Base-by-base conservation (phyloP, 2,797 vertebrate species). In the Sebastes hopkinsi region DNA sequence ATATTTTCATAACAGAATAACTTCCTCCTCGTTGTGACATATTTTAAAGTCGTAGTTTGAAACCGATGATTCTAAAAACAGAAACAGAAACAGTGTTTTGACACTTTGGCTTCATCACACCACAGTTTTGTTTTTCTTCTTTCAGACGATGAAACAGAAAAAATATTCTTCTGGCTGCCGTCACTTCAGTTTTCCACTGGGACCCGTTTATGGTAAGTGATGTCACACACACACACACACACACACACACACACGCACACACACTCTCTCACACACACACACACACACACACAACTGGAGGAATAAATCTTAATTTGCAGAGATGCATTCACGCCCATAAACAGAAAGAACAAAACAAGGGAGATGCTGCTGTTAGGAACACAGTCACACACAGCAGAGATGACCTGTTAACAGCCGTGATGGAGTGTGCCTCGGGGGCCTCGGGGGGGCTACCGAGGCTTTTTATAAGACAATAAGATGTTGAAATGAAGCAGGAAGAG, bases 321-420 rank as follows among this genome's bases (percentile, higher is more conserved):
- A 61, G 16, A 80, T 60, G 67, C 42, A 46, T 46, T 46, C 42
- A 54, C 36, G 34, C 29, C 12, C 59, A 25, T 55, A 56, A 54
- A 79, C 29, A 12, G 59, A 54, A 60, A 42, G 14, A 22, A 46
- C 4, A 56, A 23, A 67, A 77, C 14, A 30, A 61, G 20, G 18
- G 30, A 74, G 23, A 64, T n/a, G 25, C 27, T 27, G 60, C 58
- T 6, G 12, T 27, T 34, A 50, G 22, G 61, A 54, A 67, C 54
- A 22, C 56, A 76, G 2, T 3, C 50, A 68, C 8, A 67, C 22
- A 55, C 29, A 74, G 65, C 4, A 16, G 60, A 77, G 27, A 23
- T 79, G 83, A 89, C 88, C 86, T 78, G 79, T 76, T 83, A 88
- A 82, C 73, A 82, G 74, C 66, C 30, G 29, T 66, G 74, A 85